Evolutionary conservation across 2,888 invertebrate species (phyloP), one percentile per base, ranked within the genome.

Genomic region (Napeogenes inachia): DNA sequence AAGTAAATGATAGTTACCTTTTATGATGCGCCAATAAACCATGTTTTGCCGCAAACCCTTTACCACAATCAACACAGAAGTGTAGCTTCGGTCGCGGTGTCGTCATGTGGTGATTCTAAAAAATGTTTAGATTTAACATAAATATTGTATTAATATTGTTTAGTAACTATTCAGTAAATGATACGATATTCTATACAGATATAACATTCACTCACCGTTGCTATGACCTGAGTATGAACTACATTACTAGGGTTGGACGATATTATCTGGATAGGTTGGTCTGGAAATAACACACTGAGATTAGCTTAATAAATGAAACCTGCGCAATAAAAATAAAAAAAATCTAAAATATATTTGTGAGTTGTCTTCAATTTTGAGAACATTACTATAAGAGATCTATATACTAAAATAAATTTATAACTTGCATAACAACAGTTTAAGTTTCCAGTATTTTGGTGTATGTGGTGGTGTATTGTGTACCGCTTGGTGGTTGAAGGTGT

Each of bases 1-100:
- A 42, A 42, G 12, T 42, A 8, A 42, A 57, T 42, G 45, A 50
- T 50, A 53, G 33, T 63, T 72, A 91, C 82, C 94, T 92, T 66
- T 94, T 93, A 74, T 95, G 94, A 82, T 96, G 96, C 73, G 96
- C 95, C 64, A 95, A 91, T 4, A 96, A 82, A 0, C 96, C 96
- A 70, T 96, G 96, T 78, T 95, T 95, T 56, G 96, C 95, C 2
- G 95, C 95, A 71, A 96, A 96, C 4, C 95, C 95, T 78, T 95
- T 94, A 53, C 95, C 95, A 73, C 96, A 96, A 73, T 95, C 95
- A 35, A 93, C 92, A 75, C 96, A 96, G 70, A 95, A 92, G 78
- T 95, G 95, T 61, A 94, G 93, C 81, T 96, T 96, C 33, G 94
- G 94, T 74, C 95, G 89, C 0, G 88, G 87, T 60, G 85, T 67